Evolutionary conservation across 2,888 invertebrate species (phyloP), one percentile per base, ranked within the genome.

Genomic region (Yponomeuta evonymella): DNA sequence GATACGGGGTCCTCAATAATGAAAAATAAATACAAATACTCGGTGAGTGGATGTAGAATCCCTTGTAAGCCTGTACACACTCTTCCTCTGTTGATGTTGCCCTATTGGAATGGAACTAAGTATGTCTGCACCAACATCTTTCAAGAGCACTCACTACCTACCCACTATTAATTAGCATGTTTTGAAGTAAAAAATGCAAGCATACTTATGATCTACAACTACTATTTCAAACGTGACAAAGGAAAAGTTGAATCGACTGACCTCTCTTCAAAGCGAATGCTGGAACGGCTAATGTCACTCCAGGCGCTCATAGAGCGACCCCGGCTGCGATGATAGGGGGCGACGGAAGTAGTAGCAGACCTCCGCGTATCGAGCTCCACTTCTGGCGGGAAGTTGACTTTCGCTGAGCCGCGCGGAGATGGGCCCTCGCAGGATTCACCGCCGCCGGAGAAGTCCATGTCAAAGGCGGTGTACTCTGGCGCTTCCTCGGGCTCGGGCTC

Each of bases 221-320:
- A 15, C 15, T 62, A 23, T 62, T 62, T 62, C 43, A 15, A 62
- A 62, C 62, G 5, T 12, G 65, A 43, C 43, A 43, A 5, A 43
- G 9, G 43, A 43, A 43, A 43, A 43, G 43, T 6, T 43, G 43
- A 43, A 43, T 43, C 6, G 30, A 85, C 87, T 84, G 70, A 96
- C 96, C 96, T 95, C 84, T 96, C 96, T 76, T 96, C 96, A 80
- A 96, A 93, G 79, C 95, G 94, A 93, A 96, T 96, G 83, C 96
- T 96, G 76, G 96, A 96, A 72, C 96, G 94, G 79, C 96, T 96
- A 82, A 97, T 95, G 81, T 97, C 97, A 80, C 97, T 97, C 97
- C 97, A 97, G 63, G 96, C 96, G 81, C 96, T 97, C 96, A 97
- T 96, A 75, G 96, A 96, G 62, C 95, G 93, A 2, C 94, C 96